Base-by-base conservation (phyloP, 1,140 invertebrate species). In the Drosophila auraria region DNA sequence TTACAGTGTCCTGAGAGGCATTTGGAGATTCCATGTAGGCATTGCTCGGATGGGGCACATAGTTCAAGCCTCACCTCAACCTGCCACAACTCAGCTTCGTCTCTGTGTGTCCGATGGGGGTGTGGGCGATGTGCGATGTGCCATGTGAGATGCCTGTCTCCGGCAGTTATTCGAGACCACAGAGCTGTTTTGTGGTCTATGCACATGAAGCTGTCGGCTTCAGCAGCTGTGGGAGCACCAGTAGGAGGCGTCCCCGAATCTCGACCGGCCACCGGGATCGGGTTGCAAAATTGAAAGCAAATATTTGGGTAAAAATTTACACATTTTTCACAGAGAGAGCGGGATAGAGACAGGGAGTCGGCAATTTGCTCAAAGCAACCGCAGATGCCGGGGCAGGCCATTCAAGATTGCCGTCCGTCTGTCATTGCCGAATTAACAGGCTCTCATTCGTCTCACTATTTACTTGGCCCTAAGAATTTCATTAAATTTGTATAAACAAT, bases 251-350 rank as follows among this genome's bases (percentile, higher is more conserved):
- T 11, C n/a, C 49, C 75, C 81, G 75, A 89, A 89, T 66, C 69
- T 47, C 69, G 56, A 40, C 38, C 11, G 9, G 11, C 27, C 36
- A 9, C 54, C n/a, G 12, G 59, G 36, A 49, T 33, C 38, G 58
- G 50, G 50, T 27, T 68, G 78, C 54, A 82, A 89, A 89, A 89
- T 89, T 89, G 86, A 90, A 89, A 90, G 86, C 86, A 89, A 89
- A 89, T 89, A 89, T 89, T 89, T 90, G 87, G 76, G 64, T 65
- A 84, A 89, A 89, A 89, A 84, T 89, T 81, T 83, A 87, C 76
- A 83, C 78, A 87, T 80, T 87, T 82, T 83, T 70, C 61, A 57
- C 20, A 73, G 66, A 33, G 47, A 50, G n/a, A 11, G 33, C 8
- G 9, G 8, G 33, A 33, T n/a, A 11, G 36, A 17, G 27, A 68